These are phyloP conservation scores for Eptesicus fuscus DNA, from an alignment of 2,113 vertebrate species.

Conservation along the genomic window DNA sequence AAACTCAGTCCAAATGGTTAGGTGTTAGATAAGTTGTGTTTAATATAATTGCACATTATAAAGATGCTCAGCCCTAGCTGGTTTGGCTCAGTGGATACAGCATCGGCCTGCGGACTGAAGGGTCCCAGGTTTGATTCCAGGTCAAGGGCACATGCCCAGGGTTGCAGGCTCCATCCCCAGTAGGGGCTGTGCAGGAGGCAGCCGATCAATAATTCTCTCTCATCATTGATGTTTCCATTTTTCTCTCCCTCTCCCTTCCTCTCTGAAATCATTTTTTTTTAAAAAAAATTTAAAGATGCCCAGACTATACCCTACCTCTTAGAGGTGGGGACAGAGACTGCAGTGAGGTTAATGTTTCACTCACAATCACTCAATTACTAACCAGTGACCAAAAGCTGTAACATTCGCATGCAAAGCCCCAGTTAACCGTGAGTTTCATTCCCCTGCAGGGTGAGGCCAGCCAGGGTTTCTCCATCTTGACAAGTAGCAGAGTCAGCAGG, in stretches of 20 bases:
- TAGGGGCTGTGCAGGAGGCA: no score
- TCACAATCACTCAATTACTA: neutral
- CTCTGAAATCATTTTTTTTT: no score
- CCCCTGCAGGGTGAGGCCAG: neutral
- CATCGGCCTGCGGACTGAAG: no score
- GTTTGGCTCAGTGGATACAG: no score
- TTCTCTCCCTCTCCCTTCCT: no score
- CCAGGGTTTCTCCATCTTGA: neutral
- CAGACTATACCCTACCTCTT: no score
- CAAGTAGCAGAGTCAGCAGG: neutral
- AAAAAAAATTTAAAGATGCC: neutral
- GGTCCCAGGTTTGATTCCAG: no score
- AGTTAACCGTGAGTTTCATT: neutral
- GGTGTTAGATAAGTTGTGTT: neutral
- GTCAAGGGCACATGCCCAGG: no score
- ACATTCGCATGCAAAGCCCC: neutral
- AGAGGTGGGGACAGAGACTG: neutral
- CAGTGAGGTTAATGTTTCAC: neutral
- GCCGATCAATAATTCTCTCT: no score
- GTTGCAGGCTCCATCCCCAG: no score
- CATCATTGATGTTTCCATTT: no score
- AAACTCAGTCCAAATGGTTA: conserved; percentile 39
- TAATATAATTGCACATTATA: neutral
- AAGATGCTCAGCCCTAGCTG: neutral
- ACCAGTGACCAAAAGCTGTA: neutral